Conservation (phyloP, 2,888 invertebrate genomes). For the Nysson spinosus region DNA sequence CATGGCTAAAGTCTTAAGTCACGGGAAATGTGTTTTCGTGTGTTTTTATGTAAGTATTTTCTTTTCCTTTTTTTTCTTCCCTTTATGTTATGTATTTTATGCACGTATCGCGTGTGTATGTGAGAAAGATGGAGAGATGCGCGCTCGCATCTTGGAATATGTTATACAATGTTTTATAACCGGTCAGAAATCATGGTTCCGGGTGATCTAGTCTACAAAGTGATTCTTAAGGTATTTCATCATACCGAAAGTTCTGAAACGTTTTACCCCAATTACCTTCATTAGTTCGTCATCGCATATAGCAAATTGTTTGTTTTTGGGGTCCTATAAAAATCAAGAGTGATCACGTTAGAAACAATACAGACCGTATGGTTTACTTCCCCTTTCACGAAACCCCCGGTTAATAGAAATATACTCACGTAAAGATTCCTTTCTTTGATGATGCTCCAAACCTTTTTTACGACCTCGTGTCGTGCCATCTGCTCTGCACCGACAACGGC, state of each 20-base stretch:
- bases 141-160: constrained; percentile 61
- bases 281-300: constrained; percentile 94
- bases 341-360: too few relatives aligned
- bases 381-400: background rate
- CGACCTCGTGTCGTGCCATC: constrained; percentile 93
- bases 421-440: constrained; percentile 93
- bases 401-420: constrained; percentile 72
- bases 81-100: constrained; percentile 57
- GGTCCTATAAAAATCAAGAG: constrained; percentile 82
- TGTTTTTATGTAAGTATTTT: constrained; percentile 47
- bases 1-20: constrained; percentile 61
- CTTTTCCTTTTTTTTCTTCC: too few relatives aligned
- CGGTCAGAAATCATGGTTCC: constrained; percentile 58
- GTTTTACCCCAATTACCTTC: constrained; percentile 93
- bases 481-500: constrained; percentile 90
- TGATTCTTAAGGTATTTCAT: constrained; percentile 97
- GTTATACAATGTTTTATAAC: constrained; percentile 65
- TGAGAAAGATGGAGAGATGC: constrained; percentile 67
- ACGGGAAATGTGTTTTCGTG: constrained; percentile 58
- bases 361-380: too few relatives aligned
- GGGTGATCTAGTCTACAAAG: constrained; percentile 83
- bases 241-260: constrained; percentile 97
- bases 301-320: constrained; percentile 96
- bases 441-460: constrained; percentile 93
- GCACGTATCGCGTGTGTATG: constrained; percentile 66